Base-by-base conservation (phyloP, 2,888 invertebrate genomes). In the Spisula subtruncata region DNA sequence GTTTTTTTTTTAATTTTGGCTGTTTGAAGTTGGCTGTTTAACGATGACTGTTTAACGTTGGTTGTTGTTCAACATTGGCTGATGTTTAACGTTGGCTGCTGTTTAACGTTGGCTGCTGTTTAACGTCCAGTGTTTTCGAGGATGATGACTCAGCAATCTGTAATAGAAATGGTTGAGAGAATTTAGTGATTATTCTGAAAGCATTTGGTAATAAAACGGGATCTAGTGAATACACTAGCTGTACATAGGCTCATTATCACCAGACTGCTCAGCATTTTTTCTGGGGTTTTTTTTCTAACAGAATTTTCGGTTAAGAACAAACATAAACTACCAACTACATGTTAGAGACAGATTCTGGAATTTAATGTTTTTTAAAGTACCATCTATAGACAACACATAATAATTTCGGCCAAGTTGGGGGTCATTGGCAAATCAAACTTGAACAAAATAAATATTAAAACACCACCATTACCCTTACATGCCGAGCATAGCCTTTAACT, bases 81-180 rank as follows among this genome's bases (percentile, higher is more conserved):
- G n/a, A n/a, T n/a, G n/a, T n/a, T n/a, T n/a, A n/a, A n/a, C n/a
- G n/a, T n/a, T n/a, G n/a, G n/a, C n/a, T n/a, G n/a, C n/a, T n/a
- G n/a, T n/a, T n/a, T n/a, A n/a, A n/a, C n/a, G n/a, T n/a, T n/a
- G n/a, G n/a, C n/a, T n/a, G n/a, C n/a, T n/a, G n/a, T n/a, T 66
- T 66, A 66, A 66, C 32, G 75, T 75, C 35, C 75, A 75, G 75
- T 75, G 75, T 32, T 75, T n/a, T n/a, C n/a, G n/a, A n/a, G 35
- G 32, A 75, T 18, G 32, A 75, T 75, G 75, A 75, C 75, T 75
- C 29, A 75, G 75, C 75, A 75, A 75, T 35, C 75, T 75, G 75
- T 12, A 75, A 75, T 2, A 75, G 35, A 35, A 32, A 75, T n/a
- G 25, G 10, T n/a, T 25, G n/a, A 66, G 56, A 18, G 60, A n/a